Evolutionary conservation across 2,797 vertebrate genomes (phyloP).

Genomic region (Phaenicophaeus curvirostris): DNA sequence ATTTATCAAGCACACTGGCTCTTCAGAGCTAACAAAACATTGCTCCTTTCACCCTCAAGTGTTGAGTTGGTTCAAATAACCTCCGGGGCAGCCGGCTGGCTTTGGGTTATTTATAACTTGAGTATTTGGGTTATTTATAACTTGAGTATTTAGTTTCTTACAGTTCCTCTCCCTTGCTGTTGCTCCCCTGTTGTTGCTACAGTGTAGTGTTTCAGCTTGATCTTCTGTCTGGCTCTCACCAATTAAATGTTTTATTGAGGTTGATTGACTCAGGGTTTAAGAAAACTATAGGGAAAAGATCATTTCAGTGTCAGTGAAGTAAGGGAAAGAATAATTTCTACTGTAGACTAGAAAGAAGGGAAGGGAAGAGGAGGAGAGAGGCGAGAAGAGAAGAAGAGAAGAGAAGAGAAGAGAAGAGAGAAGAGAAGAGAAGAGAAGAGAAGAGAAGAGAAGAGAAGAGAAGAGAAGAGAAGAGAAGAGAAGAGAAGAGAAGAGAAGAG

Average conservation of each 20-base stretch:
- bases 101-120: constrained; percentile 58
- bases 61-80: constrained; percentile 49
- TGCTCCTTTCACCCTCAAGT: constrained; percentile 44
- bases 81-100: not conserved
- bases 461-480: too few relatives aligned
- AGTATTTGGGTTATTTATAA: constrained; percentile 58
- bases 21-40: constrained; percentile 32
- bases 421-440: too few relatives aligned
- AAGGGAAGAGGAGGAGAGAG: too few relatives aligned
- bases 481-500: too few relatives aligned
- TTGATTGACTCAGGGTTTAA: not conserved
- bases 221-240: not conserved
- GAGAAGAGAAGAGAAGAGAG: too few relatives aligned
- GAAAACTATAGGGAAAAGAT: not conserved
- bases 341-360: not conserved
- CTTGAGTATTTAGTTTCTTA: constrained; percentile 21
- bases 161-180: not conserved
- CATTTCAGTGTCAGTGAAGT: not conserved
- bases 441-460: too few relatives aligned
- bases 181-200: not conserved
- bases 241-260: not conserved
- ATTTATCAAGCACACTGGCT: constrained; percentile 13
- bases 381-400: too few relatives aligned
- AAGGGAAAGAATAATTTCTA: not conserved
- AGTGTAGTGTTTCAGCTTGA: not conserved